phyloP scores from a whole-genome alignment of 2,113 vertebrate species.

The Hemichromis elongatus region DNA sequence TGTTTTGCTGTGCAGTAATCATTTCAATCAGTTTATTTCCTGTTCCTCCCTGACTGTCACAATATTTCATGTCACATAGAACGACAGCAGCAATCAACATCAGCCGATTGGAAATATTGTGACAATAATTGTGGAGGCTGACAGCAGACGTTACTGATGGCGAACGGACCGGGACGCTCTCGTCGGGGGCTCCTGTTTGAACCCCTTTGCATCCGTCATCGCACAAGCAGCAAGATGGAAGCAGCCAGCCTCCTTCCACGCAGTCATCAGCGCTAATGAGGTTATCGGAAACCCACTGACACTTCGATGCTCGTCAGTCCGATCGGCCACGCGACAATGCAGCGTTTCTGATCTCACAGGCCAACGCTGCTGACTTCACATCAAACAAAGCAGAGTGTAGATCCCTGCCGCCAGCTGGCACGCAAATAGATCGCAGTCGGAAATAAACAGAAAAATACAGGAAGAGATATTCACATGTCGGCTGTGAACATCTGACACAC shows the following conservation, averaged over 20 bases:
- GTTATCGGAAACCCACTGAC: not conserved
- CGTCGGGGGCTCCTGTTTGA: not conserved
- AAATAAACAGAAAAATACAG: not conserved
- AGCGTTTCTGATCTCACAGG: not conserved
- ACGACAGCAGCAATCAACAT: not conserved
- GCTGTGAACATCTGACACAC: not conserved
- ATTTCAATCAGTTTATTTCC: not conserved
- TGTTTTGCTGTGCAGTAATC: not conserved
- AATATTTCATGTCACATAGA: conserved; percentile 16
- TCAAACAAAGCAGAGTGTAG: not conserved
- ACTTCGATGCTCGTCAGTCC: not conserved
- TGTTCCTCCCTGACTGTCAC: conserved; percentile 11
- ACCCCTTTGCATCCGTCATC: not conserved
- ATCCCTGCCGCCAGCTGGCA: not conserved
- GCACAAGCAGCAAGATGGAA: not conserved
- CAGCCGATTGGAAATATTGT: conserved; percentile 46
- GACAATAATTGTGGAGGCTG: conserved; percentile 40
- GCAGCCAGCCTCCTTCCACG: not conserved
- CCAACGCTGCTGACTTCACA: not conserved
- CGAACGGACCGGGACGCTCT: not conserved
- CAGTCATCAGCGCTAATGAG: not conserved
- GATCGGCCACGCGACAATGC: not conserved
- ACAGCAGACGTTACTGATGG: conserved; percentile 9
- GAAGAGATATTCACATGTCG: not conserved
- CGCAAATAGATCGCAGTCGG: not conserved